These are phyloP conservation scores for Megastigmus dorsalis DNA, from an alignment of 2,888 invertebrate genomes.

Conservation along the genomic window DNA sequence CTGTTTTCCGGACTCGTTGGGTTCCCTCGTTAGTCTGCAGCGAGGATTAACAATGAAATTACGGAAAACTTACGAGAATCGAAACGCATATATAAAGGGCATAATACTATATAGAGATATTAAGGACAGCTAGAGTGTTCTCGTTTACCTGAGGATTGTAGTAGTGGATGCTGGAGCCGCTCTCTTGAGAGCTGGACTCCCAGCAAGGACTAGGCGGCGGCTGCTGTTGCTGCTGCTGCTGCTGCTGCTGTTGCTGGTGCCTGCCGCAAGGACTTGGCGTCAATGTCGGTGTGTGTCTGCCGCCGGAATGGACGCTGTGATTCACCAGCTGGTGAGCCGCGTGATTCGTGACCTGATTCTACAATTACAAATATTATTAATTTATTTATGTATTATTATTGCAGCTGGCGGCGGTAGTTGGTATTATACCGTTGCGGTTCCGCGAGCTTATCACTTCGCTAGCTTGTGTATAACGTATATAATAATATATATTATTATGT, in stretches of 20 bases:
- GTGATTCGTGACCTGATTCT: conserved; percentile 69
- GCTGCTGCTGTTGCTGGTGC: conserved; percentile 51
- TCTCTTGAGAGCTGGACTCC: conserved; percentile 73
- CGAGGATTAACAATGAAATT: no score
- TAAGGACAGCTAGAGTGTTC: no score
- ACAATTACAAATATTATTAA: not conserved
- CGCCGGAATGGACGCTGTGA: conserved; percentile 61
- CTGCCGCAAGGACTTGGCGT: conserved; percentile 72
- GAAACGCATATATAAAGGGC: no score
- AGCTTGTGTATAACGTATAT: no score
- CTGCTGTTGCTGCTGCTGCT: conserved; percentile 55
- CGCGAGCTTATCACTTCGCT: no score
- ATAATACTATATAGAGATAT: no score
- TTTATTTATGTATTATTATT: not conserved
- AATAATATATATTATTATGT: no score
- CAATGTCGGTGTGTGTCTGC: conserved; percentile 70
- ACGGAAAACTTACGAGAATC: no score
- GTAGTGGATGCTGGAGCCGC: conserved; percentile 72
- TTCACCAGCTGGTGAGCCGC: conserved; percentile 59
- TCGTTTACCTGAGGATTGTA: conserved; percentile 71
- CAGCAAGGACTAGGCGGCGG: conserved; percentile 73
- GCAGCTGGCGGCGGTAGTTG: no score
- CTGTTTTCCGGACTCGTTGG: no score
- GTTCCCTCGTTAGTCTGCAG: no score
- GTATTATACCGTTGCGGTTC: no score